Evolutionary conservation across 2,888 invertebrate genomes (phyloP), one percentile per base, ranked within the genome.

Genomic region (Cosmopolites sordidus): DNA sequence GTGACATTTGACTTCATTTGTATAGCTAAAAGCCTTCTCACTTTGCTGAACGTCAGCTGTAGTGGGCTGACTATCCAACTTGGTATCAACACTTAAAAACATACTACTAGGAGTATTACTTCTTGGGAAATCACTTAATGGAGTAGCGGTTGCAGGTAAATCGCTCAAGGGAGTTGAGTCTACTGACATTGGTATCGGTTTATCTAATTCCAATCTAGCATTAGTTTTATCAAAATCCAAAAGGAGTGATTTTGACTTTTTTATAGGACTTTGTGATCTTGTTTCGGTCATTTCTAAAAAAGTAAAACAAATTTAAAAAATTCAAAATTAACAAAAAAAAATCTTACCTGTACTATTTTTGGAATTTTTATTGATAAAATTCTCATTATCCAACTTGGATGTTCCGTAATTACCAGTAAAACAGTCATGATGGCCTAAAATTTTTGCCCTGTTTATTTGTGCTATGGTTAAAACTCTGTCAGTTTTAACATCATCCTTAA

Each of bases 31-130:
- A 18, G 78, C 78, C 56, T 50, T 53, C 2, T 80, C 77, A 40
- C 77, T 66, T n/a, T 76, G 68, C 60, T 76, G 77, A 41, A 78
- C 76, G 16, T 76, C 68, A 0, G 77, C 76, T 1, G 71, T 73
- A 16, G 56, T 62, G 1, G 66, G 65, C 17, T 58, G 56, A 50
- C 64, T 66, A 29, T 63, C 63, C 2, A 54, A 37, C 38, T 59
- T 61, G 22, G 61, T 61, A 16, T 64, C 65, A 4, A 57, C 49
- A 44, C 63, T 64, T n/a, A 60, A 43, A 43, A 60, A 56, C 48
- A 62, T 53, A 33, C 62, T 64, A 33, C 62, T 62, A 1, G 64
- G 62, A 9, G 67, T 66, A 8, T 22, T 38, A 16, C 58, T 54
- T 39, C 52, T 51, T n/a, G 58, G 58, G 16, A 54, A 43, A 43